Percentiles rank a stretch among this genome's conserved stretches.
Conservation (phyloP, 2,113 vertebrate species). For the Macrotis lagotis region DNA sequence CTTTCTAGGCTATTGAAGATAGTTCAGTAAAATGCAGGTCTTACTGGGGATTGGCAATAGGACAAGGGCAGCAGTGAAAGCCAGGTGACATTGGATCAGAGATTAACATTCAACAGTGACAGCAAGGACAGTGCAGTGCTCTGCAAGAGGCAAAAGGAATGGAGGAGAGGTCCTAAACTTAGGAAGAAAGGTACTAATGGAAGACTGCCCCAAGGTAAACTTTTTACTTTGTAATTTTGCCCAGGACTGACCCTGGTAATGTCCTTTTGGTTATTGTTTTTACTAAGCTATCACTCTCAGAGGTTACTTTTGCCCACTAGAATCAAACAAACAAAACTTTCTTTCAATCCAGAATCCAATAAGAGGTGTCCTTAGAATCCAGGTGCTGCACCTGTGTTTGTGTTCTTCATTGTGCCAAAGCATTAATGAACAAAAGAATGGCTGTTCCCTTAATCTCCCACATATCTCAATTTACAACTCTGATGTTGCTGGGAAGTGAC, state of each 20-base stretch:
- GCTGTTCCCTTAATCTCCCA: slow-evolving; percentile 51
- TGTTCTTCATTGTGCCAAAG: slow-evolving; percentile 34
- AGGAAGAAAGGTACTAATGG: not conserved
- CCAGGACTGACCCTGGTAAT: not conserved
- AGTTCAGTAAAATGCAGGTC: no score
- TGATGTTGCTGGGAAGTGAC: not conserved
- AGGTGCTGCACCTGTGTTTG: slow-evolving; percentile 64
- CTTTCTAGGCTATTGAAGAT: no score
- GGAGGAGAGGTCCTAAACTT: not conserved
- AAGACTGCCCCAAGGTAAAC: not conserved
- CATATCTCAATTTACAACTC: slow-evolving; percentile 41
- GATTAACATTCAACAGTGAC: not conserved
- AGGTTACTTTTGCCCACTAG: not conserved
- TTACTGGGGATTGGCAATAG: not conserved
- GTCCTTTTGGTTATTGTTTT: not conserved
- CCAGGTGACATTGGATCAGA: not conserved
- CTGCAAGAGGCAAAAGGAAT: not conserved
- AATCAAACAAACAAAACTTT: not conserved
- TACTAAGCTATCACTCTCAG: not conserved
- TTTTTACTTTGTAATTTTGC: not conserved
- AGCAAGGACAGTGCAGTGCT: not conserved
- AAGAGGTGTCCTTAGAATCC: slow-evolving; percentile 42
- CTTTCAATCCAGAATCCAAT: slow-evolving; percentile 18
- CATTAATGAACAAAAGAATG: slow-evolving; percentile 36
- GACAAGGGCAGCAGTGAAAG: not conserved